Conservation (phyloP, 2,888 invertebrate genomes). For the Panzeria rudis region DNA sequence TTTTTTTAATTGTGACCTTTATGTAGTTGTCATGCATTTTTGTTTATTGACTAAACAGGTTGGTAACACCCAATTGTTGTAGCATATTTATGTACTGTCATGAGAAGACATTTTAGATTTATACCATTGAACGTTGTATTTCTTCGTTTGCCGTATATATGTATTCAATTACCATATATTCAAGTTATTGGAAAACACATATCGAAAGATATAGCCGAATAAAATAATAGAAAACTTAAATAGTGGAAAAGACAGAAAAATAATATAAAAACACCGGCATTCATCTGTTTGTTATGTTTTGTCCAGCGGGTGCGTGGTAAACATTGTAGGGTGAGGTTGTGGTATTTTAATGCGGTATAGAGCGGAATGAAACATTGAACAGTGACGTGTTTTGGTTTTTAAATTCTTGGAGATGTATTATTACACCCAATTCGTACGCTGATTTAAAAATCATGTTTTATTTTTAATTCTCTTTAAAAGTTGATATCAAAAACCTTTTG, state of each 20-base stretch:
- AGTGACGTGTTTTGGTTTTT: constrained; percentile 25
- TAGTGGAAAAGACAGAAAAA: constrained; percentile 3
- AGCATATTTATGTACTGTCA: neutral
- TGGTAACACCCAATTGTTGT: constrained; percentile 53
- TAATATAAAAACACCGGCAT: constrained; percentile 67
- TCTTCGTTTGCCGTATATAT: neutral
- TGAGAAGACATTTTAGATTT: constrained; percentile 25
- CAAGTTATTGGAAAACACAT: neutral
- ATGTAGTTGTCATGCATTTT: constrained; percentile 34
- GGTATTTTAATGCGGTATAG: constrained; percentile 66
- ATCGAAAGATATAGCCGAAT: neutral
- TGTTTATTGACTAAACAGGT: constrained; percentile 61
- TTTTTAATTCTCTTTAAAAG: no score
- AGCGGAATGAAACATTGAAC: constrained; percentile 77
- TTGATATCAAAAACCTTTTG: no score
- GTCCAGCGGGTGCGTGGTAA: neutral
- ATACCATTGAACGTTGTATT: constrained; percentile 43
- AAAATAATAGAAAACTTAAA: constrained; percentile 16
- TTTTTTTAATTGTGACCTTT: neutral
- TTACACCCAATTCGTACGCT: no score
- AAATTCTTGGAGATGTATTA: no score
- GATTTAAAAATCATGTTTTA: no score
- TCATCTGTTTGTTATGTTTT: constrained; percentile 66
- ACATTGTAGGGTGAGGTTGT: constrained; percentile 75
- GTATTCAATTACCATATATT: neutral